Conservation (phyloP, 2,113 vertebrate genomes). For the Perognathus longimembris region DNA sequence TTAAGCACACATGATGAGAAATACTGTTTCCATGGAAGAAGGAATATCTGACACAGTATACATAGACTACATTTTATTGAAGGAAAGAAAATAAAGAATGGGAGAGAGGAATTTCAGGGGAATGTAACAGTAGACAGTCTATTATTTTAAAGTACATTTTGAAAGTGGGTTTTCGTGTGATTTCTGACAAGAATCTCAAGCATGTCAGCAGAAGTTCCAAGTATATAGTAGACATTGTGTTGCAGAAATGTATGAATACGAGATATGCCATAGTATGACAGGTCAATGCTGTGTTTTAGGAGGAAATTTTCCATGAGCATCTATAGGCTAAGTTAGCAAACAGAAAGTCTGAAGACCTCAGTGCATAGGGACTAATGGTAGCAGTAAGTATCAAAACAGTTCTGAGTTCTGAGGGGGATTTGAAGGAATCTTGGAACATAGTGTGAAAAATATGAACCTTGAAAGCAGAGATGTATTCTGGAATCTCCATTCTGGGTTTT, state of each 20-base stretch:
- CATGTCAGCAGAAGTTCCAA: background rate
- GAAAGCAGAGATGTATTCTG: background rate
- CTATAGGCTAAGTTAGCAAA: too few species aligned
- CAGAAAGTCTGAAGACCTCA: rapidly evolving
- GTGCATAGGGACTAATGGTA: rapidly evolving
- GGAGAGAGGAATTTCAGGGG: background rate
- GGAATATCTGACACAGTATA: background rate
- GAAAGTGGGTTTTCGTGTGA: background rate
- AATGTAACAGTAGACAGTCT: background rate
- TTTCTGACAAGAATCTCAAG: background rate
- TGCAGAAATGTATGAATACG: background rate
- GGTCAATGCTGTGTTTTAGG: background rate
- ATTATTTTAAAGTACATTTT: background rate
- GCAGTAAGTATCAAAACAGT: rapidly evolving
- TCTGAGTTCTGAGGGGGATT: background rate
- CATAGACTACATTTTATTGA: background rate
- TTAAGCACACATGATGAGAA: background rate
- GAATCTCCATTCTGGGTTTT: background rate
- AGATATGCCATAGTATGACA: background rate
- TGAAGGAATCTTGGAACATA: background rate
- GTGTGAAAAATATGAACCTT: background rate
- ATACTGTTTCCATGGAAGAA: background rate
- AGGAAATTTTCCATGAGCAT: background rate
- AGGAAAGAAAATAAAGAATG: background rate
- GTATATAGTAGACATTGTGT: background rate